phyloP scores from a whole-genome alignment of 2,113 vertebrate genomes.

The Miniopterus natalensis region DNA sequence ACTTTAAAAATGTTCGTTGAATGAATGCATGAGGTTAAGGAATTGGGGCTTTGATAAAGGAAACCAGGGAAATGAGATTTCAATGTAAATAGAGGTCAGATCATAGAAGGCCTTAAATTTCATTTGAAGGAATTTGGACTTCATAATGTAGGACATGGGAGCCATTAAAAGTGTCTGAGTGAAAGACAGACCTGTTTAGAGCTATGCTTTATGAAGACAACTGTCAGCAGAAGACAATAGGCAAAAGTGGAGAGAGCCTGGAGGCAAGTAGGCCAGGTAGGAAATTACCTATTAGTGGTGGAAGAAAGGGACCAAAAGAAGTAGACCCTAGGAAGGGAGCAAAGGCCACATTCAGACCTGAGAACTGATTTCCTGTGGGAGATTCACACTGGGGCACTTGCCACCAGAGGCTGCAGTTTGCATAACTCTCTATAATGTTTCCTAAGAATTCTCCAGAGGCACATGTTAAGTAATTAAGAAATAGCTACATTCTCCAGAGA shows the following conservation, averaged over 20 bases:
- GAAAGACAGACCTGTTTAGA: not conserved
- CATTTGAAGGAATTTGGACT: not conserved
- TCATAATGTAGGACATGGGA: not conserved
- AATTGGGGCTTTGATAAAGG: not conserved
- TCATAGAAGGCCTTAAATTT: not conserved
- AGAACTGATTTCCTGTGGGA: not conserved
- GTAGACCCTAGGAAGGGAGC: not conserved
- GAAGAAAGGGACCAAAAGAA: not conserved
- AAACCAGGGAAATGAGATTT: not conserved
- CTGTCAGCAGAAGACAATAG: not conserved
- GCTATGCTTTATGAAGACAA: not conserved
- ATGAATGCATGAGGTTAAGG: not conserved
- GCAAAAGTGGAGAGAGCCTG: fast-evolving
- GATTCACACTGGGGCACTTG: not conserved
- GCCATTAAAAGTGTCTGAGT: not conserved
- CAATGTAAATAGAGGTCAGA: not conserved
- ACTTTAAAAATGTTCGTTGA: not conserved
- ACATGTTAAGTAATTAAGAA: slow-evolving; percentile 77
- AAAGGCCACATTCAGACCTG: not conserved
- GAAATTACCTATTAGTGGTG: not conserved
- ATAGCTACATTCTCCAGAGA: slow-evolving; percentile 52
- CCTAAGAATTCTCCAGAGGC: slow-evolving; percentile 61
- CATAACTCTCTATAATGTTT: not conserved
- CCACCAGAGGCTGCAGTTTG: not conserved
- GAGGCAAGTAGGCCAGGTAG: not conserved